phyloP scores from a whole-genome alignment of 2,888 invertebrate genomes.

The Chrysodeixis includens region DNA sequence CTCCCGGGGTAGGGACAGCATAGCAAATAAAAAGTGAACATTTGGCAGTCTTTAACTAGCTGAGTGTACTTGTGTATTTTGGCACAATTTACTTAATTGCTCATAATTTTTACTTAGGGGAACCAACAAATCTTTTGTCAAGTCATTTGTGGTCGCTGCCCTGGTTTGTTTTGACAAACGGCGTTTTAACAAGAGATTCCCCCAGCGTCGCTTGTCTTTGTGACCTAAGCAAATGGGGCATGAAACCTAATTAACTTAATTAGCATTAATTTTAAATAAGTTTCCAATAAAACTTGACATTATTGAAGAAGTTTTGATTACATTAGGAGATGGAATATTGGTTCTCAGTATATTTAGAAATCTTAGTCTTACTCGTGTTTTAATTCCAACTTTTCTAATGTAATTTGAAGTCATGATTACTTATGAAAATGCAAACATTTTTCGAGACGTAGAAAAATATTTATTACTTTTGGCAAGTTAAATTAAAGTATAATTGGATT shows the following conservation, averaged over 20 bases:
- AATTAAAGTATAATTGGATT: not conserved
- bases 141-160: slow-evolving; percentile 6
- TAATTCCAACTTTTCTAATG: not conserved
- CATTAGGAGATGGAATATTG: not conserved
- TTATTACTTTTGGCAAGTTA: not conserved
- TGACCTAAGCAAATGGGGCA: not conserved
- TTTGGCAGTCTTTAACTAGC: slow-evolving; percentile 1
- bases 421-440: not conserved
- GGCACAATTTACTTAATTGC: slow-evolving; percentile 9
- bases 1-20: not conserved
- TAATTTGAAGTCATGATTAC: not conserved
- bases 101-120: not conserved
- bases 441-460: not conserved
- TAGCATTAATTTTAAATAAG: slow-evolving; percentile 7
- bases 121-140: slow-evolving; percentile 1
- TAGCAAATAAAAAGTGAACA: slow-evolving; percentile 6
- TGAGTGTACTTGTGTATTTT: slow-evolving; percentile 3
- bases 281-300: too few relatives aligned
- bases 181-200: not conserved
- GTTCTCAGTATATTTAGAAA: not conserved
- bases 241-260: not conserved
- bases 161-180: slow-evolving; percentile 3
- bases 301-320: not conserved
- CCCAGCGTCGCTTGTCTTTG: slow-evolving; percentile 7
- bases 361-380: not conserved